Base-by-base conservation (phyloP, 37 sponge, comb jelly and placozoan species). In the Ianthella basta region DNA sequence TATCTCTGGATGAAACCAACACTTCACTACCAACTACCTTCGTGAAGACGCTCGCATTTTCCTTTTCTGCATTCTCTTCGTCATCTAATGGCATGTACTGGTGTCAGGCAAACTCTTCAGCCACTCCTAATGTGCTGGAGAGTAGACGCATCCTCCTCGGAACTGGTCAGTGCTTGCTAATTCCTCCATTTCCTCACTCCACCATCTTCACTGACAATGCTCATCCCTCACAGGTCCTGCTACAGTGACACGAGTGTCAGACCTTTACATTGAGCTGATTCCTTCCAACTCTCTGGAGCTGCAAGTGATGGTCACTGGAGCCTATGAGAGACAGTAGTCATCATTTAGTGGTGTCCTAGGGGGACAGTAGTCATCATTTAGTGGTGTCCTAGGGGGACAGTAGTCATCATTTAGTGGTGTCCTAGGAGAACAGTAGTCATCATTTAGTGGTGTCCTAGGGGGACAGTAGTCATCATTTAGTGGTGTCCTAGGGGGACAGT, bases 111-210 rank as follows among this genome's bases (percentile, higher is more conserved):
- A 19, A 13, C 54, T 39, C 37, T 41, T 18, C 50, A 13, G 23
- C 18, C 16, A 75, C 38, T 19, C 15, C 50, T 8, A 44, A 44
- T 44, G 50, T 10, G 1, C 54, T 75, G 16, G 16, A 24, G 3
- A 75, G 78, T 41, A 36, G 78, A 75, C 37, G 78, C 40, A 41
- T 75, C 40, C 78, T 75, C 53, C n/a, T 75, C 23, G 53, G 50
- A 3, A 75, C 54, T 36, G 78, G 78, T 75, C 20, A 40, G 50
- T 44, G 50, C 50, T 44, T 44, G 50, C 50, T 44, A 3, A 44
- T 8, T 44, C 50, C 50, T 44, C 50, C 50, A 44, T 8, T 44
- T 8, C 3, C 50, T 44, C 50, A 10, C 50, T 44, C 50, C 37
- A 35, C 37, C 20, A 15, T 75, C 25, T 50, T 36, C 53, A 24